Base-by-base conservation (phyloP, 2,888 invertebrate genomes). In the Cacoxenus indagator region DNA sequence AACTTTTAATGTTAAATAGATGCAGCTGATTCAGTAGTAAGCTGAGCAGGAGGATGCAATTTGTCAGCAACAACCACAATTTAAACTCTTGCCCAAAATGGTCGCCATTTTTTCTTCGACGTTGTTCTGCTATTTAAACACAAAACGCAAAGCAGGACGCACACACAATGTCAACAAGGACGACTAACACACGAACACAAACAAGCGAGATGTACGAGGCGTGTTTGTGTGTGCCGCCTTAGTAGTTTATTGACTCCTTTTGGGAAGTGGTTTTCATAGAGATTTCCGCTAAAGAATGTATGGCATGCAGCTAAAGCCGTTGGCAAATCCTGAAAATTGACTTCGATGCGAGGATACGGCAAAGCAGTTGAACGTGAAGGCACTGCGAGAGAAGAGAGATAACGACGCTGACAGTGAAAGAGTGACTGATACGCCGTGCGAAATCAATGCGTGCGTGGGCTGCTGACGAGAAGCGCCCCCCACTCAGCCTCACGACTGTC, bases 291-390 rank as follows among this genome's bases (percentile, higher is more conserved):
- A 75, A 82, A 74, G 78, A 78, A 78, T 75, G 78, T 81, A 81
- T 75, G 81, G 77, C 81, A 72, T 71, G 73, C 75, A 68, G 67
- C 65, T 72, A 78, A 80, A 76, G 75, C 78, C 81, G 75, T 69
- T 74, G 73, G 81, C 75, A 84, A 84, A 83, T 84, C 84, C 84
- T 81, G 81, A 82, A 84, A 83, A 83, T 83, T 83, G 83, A 84
- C 83, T 84, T 83, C 76, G 70, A 72, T 76, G 73, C 69, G 69
- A 55, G 43, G 37, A 37, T 19, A 55, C 26, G n/a, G 45, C 57
- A 67, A 5, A 9, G 9, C 22, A 51, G 51, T 9, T 37, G 9
- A 37, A 37, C 9, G 8, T 37, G 37, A 11, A 1, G 8, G 1
- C 8, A 14, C 37, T 11, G 37, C 24, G 9, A 51, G 9, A 51